These are phyloP conservation scores for chimpanzee (Pan troglodytes) DNA, from an alignment of 2,113 vertebrate species.

Conservation along the genomic window NHGRI_mPanTro3-v2.1_pri NC_072402.2:132473001-132473500, in stretches of 20 bases:
- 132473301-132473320: not conserved
- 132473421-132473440: not conserved
- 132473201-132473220: not conserved
- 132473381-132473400: not conserved
- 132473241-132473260: not conserved
- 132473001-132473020: conserved; percentile 44
- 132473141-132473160: not conserved
- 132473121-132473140: not conserved
- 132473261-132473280: not conserved
- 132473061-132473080: not conserved
- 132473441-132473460: too few relatives aligned
- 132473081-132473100: not conserved
- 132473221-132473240: not conserved
- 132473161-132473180: too few relatives aligned
- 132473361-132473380: not conserved
- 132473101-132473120: not conserved
- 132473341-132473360: not conserved
- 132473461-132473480: not conserved
- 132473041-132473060: not conserved
- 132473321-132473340: not conserved
- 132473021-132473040: conserved; percentile 9
- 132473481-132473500: not conserved
- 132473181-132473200: too few relatives aligned
- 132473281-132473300: not conserved
- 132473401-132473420: not conserved